phyloP scores from a whole-genome alignment of 1,140 invertebrate species.

The Eulimnadia texana region DNA sequence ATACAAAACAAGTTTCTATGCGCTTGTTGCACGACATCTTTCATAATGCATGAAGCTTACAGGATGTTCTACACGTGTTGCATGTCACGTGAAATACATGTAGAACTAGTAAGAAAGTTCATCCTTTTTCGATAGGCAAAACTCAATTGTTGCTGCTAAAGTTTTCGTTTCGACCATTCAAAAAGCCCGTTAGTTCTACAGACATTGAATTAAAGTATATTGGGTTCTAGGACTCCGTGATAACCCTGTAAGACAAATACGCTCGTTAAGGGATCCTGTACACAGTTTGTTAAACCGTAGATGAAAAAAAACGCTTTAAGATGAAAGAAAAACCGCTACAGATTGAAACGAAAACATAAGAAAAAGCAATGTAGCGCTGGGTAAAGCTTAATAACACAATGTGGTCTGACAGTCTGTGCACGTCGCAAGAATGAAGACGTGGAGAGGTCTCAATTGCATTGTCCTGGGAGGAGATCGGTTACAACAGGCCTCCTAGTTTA shows the following conservation, averaged over 20 bases:
- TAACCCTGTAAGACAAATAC: too few relatives aligned
- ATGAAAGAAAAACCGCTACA: too few relatives aligned
- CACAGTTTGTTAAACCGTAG: too few relatives aligned
- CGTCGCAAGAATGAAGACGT: background rate
- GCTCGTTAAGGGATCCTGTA: too few relatives aligned
- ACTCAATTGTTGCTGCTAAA: too few relatives aligned
- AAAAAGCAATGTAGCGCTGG: background rate
- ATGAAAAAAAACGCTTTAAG: too few relatives aligned
- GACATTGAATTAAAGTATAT: too few relatives aligned
- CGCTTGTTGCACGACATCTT: background rate
- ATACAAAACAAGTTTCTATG: background rate
- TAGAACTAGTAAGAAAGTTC: background rate
- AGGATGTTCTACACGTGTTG: background rate
- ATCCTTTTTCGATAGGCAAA: too few relatives aligned
- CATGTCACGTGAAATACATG: background rate
- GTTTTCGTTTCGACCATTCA: too few relatives aligned
- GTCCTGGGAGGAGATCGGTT: background rate
- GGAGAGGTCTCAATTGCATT: background rate
- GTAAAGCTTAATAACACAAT: background rate
- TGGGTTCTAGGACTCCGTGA: too few relatives aligned
- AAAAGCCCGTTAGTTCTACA: too few relatives aligned
- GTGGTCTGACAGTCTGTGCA: background rate
- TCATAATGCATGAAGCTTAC: background rate
- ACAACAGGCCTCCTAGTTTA: background rate
- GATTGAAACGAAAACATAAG: too few relatives aligned